phyloP scores from a whole-genome alignment of 2,888 invertebrate species.

The Leptinotarsa peninsularis region DNA sequence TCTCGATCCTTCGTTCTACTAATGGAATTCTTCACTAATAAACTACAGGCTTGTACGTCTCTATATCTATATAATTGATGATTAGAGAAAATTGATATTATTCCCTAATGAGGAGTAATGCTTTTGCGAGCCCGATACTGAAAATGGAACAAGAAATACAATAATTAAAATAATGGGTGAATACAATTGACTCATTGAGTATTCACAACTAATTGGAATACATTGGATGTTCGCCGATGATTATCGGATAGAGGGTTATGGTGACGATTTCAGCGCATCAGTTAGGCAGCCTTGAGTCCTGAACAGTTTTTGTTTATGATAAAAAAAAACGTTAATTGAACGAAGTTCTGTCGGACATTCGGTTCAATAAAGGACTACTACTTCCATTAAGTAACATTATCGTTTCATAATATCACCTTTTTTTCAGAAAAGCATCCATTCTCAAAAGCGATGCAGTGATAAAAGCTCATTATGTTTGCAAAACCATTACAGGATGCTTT shows the following conservation, averaged over 20 bases:
- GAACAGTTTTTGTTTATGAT: background rate
- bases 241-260: background rate
- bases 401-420: too few relatives aligned
- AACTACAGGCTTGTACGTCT: slow-evolving; percentile 24
- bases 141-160: slow-evolving; percentile 1
- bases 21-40: slow-evolving; percentile 26
- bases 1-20: slow-evolving; percentile 16
- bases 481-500: too few relatives aligned
- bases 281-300: background rate
- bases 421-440: too few relatives aligned
- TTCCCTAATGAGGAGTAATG: slow-evolving; percentile 23
- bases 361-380: too few relatives aligned
- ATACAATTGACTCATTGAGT: slow-evolving; percentile 7
- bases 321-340: too few relatives aligned
- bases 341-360: too few relatives aligned
- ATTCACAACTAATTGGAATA: slow-evolving; percentile 4
- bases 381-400: too few relatives aligned
- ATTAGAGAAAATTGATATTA: slow-evolving; percentile 23
- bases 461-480: too few relatives aligned
- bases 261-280: background rate
- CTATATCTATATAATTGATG: slow-evolving; percentile 25
- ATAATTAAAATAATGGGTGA: slow-evolving; percentile 2
- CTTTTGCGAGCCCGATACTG: slow-evolving; percentile 8
- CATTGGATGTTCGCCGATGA: background rate
- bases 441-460: too few relatives aligned